Evolutionary conservation across 1,140 invertebrate species (phyloP).

Genomic region (Andricus grossulariae): DNA sequence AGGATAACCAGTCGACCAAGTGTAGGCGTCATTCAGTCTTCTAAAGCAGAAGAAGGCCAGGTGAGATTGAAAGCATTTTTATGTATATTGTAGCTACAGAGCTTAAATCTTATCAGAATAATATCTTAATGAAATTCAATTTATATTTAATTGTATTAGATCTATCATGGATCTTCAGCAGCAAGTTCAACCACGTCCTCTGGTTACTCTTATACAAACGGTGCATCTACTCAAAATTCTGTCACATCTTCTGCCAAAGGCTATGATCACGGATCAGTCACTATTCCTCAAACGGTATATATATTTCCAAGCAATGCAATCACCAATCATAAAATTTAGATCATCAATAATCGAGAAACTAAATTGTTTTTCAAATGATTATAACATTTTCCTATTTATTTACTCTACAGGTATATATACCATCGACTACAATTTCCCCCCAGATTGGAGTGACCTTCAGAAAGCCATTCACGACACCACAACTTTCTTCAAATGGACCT

Average conservation of each 20-base stretch:
- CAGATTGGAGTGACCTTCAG: constrained; percentile 56
- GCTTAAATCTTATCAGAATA: too few species aligned
- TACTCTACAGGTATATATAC: constrained; percentile 49
- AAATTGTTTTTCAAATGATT: neutral
- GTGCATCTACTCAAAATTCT: neutral
- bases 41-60: neutral
- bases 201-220: neutral
- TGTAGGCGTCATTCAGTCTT: neutral
- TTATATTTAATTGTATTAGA: neutral
- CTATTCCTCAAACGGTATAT: constrained; percentile 2
- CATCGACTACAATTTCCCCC: constrained; percentile 51
- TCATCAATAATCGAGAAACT: neutral
- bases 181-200: neutral
- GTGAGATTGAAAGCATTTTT: neutral
- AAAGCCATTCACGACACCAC: constrained; percentile 48
- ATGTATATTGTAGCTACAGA: neutral
- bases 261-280: constrained; percentile 26
- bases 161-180: neutral
- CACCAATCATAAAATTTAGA: too few species aligned
- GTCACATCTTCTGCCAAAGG: neutral
- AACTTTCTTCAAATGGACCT: neutral
- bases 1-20: constrained; percentile 44
- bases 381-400: constrained; percentile 9
- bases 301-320: too few species aligned
- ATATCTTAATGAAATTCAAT: too few species aligned